Evolutionary conservation across 2,888 invertebrate genomes (phyloP), one percentile per base, ranked within the genome.

Genomic region (Uloborus plumipes): DNA sequence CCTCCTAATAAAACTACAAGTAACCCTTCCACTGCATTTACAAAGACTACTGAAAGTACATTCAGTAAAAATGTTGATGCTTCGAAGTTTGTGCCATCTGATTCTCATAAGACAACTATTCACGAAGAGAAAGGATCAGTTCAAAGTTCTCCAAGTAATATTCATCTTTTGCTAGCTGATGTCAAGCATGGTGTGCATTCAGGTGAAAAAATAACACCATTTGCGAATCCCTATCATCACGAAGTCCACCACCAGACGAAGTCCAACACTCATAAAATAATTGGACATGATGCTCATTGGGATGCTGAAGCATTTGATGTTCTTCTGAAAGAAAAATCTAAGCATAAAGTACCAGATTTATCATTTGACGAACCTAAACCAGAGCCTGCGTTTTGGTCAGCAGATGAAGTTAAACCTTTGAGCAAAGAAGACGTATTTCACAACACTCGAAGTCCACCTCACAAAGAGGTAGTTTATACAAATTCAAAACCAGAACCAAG

Each of bases 261-360:
- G 1, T 18, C 55, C 55, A 55, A 55, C 16, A 22, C 13, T 4
- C 80, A 74, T 58, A 70, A 49, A 39, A 74, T 80, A 39, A 74
- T 80, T 47, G 80, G 80, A 0, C 80, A 80, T 49, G 74, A 80
- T 49, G 74, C 69, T 2, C 74, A 80, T 50, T 80, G 80, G 80
- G 65, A 69, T 47, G 47, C 74, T 31, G 74, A 74, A 50, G 70
- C 49, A 18, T 58, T 69, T 1, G 58, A 69, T 39, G 39, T 39
- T 39, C 39, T 39, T 39, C 39, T 39, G 22, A 26, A 55, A 50
- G 20, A 20, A 3, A 62, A 70, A 22, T 26, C 15, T 1, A 47
- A n/a, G 9, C 47, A n/a, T 14, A 22, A 20, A n/a, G 55, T 6
- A n/a, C 18, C n/a, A 15, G 55, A 7, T 55, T n/a, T 20, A 20